Base-by-base conservation (phyloP, 2,113 vertebrate species). In the Todiramphus saurophagus region DNA sequence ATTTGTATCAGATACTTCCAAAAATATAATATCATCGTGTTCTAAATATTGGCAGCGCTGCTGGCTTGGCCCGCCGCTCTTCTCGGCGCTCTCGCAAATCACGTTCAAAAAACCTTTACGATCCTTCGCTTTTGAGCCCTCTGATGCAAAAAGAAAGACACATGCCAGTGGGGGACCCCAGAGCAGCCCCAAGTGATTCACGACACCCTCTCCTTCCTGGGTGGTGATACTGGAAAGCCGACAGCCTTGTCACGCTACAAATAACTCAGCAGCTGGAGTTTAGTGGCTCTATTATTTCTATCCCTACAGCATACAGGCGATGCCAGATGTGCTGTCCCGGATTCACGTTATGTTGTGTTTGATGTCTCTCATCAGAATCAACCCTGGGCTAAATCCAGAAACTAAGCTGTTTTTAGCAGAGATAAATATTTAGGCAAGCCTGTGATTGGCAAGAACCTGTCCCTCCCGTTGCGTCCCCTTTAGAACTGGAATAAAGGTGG, bases 1-100 rank as follows among this genome's bases (percentile, higher is more conserved):
- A 18, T 81, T 92, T 87, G n/a, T 81, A 72, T 93, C 89, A 87
- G 91, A 95, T 95, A 93, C 94, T 95, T 96, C 90, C 87, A 95
- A 94, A 97, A 94, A 95, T 94, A 91, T 92, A 95, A 59, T 63
- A 89, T 25, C 83, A 51, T 31, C 43, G 4, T 75, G 59, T 33
- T 85, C 66, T 73, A 62, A 60, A 43, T n/a, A 28, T 60, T 85
- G 69, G 64, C 90, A 84, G 84, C 8, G 2, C 83, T 56, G 77
- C 59, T 69, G 83, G 56, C 78, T 84, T 88, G 58, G 70, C 72
- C 56, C 5, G 4, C 13, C 30, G 2, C 59, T 67, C 37, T 30
- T 24, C 30, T 58, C 68, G 2, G 44, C 58, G 13, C 67, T 63
- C 73, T 33, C 67, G n/a, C 9, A 81, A 74, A 51, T 64, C 3